These are phyloP conservation scores for Rhinichthys klamathensis DNA, from an alignment of 2,113 vertebrate genomes.

Conservation along the genomic window DNA sequence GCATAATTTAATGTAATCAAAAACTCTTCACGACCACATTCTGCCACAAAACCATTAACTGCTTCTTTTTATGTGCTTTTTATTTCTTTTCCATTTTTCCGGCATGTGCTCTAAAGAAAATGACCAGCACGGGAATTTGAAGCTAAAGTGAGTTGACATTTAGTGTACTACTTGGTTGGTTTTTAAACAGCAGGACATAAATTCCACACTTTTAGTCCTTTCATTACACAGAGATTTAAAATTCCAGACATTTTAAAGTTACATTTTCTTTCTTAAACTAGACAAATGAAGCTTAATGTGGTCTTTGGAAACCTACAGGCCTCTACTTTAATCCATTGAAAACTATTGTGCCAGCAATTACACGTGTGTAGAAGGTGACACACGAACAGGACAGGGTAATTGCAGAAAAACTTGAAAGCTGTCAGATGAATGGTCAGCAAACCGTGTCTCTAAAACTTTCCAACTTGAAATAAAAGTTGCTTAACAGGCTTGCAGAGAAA, in stretches of 20 bases:
- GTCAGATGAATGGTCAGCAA: conserved; percentile 3
- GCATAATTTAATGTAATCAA: conserved; percentile 69
- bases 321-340: neutral
- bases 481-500: neutral
- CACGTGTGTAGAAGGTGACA: neutral
- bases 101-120: conserved; percentile 55
- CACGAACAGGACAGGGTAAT: neutral
- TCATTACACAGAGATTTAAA: conserved; percentile 7
- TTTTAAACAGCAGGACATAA: conserved; percentile 60
- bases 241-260: neutral
- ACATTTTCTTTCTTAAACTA: neutral
- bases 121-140: conserved; percentile 57
- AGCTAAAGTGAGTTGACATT: conserved; percentile 71
- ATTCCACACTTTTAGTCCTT: conserved; percentile 47
- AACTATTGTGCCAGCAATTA: neutral
- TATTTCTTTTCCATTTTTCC: conserved; percentile 59
- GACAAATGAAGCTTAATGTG: neutral
- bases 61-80: neutral
- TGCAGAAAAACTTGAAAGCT: conserved; percentile 24
- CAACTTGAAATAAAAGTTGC: neutral
- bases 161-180: conserved; percentile 61
- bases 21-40: conserved; percentile 58
- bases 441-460: conserved; percentile 1
- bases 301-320: neutral
- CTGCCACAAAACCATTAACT: neutral